Conservation (phyloP, 1,140 invertebrate species). For the Melanaphis sacchari region DNA sequence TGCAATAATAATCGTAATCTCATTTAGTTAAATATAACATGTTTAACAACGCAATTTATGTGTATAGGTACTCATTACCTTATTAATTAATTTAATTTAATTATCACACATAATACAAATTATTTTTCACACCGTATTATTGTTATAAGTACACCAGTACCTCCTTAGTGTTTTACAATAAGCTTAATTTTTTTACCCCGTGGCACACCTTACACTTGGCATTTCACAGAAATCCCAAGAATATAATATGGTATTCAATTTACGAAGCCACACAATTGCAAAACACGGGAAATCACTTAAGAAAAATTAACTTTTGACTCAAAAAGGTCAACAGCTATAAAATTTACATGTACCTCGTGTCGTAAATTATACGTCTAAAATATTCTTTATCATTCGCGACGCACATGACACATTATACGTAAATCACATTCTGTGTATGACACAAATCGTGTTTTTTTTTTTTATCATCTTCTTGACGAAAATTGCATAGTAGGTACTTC, state of each 20-base stretch:
- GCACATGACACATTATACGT: neutral
- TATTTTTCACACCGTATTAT: neutral
- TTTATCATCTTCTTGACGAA: neutral
- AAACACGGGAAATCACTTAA: constrained; percentile 1
- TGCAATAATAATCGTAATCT: neutral
- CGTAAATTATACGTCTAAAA: neutral
- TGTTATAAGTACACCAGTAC: neutral
- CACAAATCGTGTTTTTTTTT: neutral
- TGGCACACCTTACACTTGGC: neutral
- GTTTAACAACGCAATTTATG: neutral
- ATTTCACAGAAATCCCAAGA: neutral
- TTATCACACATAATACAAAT: neutral
- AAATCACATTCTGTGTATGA: neutral
- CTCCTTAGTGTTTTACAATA: neutral
- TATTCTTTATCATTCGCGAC: neutral
- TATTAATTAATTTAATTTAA: neutral
- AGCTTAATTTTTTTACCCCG: neutral
- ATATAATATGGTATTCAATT: neutral
- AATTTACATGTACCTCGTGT: neutral
- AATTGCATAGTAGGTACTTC: neutral
- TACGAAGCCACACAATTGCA: neutral
- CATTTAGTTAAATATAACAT: neutral
- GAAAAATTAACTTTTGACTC: neutral
- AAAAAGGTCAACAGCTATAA: neutral
- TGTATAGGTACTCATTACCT: neutral